A percentile compares a stretch with the other conserved stretches of the same genome.
phyloP scores from a whole-genome alignment of 2,797 vertebrate genomes.

The Mergus octosetaceus region DNA sequence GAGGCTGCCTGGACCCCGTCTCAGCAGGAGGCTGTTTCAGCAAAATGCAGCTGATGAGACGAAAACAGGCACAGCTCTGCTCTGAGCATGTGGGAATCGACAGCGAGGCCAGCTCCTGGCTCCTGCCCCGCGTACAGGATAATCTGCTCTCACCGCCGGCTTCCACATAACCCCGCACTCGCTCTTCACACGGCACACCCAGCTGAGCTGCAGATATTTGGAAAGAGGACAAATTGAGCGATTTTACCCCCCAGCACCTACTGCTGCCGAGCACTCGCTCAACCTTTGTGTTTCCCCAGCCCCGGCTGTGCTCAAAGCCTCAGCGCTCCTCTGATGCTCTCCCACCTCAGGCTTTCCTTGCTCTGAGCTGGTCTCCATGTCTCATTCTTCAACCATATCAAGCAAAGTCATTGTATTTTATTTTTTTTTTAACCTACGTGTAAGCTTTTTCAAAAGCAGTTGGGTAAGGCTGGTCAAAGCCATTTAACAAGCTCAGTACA shows the following conservation, averaged over 20 bases:
- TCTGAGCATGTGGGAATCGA: neutral
- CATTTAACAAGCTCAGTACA: neutral
- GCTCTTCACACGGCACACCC: rapidly evolving
- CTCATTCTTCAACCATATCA: neutral
- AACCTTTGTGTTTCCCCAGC: neutral
- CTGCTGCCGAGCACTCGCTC: neutral
- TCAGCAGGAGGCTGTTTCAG: neutral
- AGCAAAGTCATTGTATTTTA: neutral
- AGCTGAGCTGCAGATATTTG: neutral
- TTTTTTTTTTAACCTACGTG: neutral
- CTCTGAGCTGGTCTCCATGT: neutral
- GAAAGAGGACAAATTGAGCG: neutral
- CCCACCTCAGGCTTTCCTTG: neutral
- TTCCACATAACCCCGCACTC: rapidly evolving
- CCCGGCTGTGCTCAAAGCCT: neutral
- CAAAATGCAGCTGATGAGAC: no score
- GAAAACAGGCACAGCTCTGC: neutral
- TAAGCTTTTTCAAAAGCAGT: neutral
- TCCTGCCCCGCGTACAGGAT: neutral
- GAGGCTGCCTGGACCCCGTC: neutral
- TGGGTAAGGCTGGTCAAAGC: neutral
- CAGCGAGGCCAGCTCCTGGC: neutral
- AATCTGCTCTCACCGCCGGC: neutral
- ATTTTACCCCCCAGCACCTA: neutral
- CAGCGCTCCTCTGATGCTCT: neutral